phyloP scores from a whole-genome alignment of 1,140 invertebrate genomes.

The Epicauta chinensis region DNA sequence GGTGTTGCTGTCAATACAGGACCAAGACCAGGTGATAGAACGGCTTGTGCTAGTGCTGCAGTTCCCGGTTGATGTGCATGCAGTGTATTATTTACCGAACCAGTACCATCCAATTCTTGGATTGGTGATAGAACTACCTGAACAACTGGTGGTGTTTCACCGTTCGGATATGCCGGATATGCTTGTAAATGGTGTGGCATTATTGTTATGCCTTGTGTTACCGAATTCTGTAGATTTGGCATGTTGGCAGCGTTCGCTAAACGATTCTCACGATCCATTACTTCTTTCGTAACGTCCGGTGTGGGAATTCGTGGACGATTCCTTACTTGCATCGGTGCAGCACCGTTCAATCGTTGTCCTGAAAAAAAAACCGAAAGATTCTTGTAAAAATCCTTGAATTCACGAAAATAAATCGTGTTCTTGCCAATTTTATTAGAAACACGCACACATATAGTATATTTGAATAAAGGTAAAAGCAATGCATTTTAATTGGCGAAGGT shows the following conservation, averaged over 20 bases:
- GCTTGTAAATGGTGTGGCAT: constrained; percentile 52
- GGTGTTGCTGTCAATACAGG: constrained; percentile 52
- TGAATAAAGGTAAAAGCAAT: too few relatives aligned
- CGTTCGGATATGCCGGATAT: constrained; percentile 46
- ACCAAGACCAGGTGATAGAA: constrained; percentile 57
- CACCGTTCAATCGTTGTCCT: constrained; percentile 14
- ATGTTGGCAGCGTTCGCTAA: constrained; percentile 39
- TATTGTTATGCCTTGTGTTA: constrained; percentile 51
- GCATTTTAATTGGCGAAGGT: too few relatives aligned
- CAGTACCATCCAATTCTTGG: constrained; percentile 60
- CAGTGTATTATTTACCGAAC: constrained; percentile 61
- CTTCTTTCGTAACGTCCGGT: constrained; percentile 75
- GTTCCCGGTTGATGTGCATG: constrained; percentile 60
- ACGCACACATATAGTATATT: too few relatives aligned
- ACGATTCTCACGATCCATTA: constrained; percentile 61
- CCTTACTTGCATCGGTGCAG: constrained; percentile 58
- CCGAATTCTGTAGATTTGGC: constrained; percentile 21
- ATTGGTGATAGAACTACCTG: constrained; percentile 75
- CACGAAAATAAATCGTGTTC: too few relatives aligned
- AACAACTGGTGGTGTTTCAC: constrained; percentile 57
- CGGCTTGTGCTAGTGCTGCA: constrained; percentile 62
- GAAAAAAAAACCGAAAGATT: not conserved
- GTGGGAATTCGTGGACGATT: constrained; percentile 78
- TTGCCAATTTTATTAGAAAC: too few relatives aligned
- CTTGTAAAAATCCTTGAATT: not conserved